These are phyloP conservation scores for Nudaria mundana DNA, from an alignment of 2,888 invertebrate species.

Conservation along the genomic window DNA sequence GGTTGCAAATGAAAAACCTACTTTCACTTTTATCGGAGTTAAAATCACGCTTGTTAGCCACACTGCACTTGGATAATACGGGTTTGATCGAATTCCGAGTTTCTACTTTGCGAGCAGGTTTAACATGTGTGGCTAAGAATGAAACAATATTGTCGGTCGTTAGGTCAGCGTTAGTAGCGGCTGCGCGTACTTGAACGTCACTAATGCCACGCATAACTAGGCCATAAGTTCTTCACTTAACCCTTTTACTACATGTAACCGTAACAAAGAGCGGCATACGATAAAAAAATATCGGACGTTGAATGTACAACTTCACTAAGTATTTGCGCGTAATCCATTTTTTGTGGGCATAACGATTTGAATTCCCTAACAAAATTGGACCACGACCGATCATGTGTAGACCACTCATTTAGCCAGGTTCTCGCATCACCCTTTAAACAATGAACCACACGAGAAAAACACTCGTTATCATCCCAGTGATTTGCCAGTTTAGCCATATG, in stretches of 20 bases:
- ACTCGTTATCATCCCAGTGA: background rate
- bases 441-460: background rate
- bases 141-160: slow-evolving; percentile 2
- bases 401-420: background rate
- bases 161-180: slow-evolving; percentile 5
- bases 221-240: background rate
- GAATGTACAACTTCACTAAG: background rate
- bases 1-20: no score
- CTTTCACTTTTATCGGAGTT: no score
- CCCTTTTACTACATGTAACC: background rate
- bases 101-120: background rate
- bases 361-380: background rate
- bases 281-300: no score
- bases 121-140: slow-evolving; percentile 5
- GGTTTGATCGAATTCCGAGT: no score
- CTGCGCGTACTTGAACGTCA: slow-evolving; percentile 3
- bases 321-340: background rate
- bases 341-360: background rate
- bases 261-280: background rate
- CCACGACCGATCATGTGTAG: background rate
- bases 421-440: slow-evolving; percentile 2
- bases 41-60: no score
- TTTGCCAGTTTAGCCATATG: no score
- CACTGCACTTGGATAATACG: no score
- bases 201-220: slow-evolving; percentile 1